phyloP scores from a whole-genome alignment of 1,140 invertebrate genomes.

The Frieseomelitta varia region DNA sequence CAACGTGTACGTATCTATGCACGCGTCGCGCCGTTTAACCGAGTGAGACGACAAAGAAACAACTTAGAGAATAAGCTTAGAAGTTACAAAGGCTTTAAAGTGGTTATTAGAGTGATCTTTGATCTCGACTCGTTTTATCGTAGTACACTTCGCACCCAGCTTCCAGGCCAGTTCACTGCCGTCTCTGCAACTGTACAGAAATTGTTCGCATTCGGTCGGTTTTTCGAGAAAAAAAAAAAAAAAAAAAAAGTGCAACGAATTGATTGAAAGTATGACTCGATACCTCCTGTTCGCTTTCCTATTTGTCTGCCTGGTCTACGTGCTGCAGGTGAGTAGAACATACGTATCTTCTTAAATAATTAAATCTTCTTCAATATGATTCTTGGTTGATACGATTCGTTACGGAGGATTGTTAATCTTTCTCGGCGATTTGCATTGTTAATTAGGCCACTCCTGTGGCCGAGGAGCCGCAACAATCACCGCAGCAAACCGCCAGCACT shows the following conservation, averaged over 20 bases:
- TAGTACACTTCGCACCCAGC: not conserved
- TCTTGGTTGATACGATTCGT: not conserved
- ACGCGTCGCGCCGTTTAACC: not conserved
- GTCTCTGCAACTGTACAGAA: constrained; percentile 4
- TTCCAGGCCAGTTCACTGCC: constrained; percentile 22
- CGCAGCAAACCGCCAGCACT: not conserved
- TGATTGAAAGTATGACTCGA: constrained; percentile 56
- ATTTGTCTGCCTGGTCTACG: constrained; percentile 37
- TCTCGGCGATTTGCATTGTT: not conserved
- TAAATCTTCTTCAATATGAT: not conserved
- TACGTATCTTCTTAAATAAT: not conserved
- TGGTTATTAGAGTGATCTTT: constrained; percentile 47
- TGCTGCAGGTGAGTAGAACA: constrained; percentile 54
- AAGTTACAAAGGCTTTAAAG: constrained; percentile 2
- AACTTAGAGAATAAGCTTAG: not conserved
- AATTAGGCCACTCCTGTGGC: constrained; percentile 22
- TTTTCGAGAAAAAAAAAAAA: fast-evolving
- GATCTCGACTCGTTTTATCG: constrained; percentile 44
- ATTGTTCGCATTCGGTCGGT: not conserved
- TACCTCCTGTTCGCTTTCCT: constrained; percentile 49
- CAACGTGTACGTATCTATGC: too few relatives aligned
- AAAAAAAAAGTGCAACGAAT: not conserved
- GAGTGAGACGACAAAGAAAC: not conserved
- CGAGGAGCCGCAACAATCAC: not conserved
- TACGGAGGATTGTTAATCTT: not conserved